Percentiles rank a stretch among this genome's conserved stretches.
Conservation (phyloP, 2,113 vertebrate genomes). For the Silurus asotus region DNA sequence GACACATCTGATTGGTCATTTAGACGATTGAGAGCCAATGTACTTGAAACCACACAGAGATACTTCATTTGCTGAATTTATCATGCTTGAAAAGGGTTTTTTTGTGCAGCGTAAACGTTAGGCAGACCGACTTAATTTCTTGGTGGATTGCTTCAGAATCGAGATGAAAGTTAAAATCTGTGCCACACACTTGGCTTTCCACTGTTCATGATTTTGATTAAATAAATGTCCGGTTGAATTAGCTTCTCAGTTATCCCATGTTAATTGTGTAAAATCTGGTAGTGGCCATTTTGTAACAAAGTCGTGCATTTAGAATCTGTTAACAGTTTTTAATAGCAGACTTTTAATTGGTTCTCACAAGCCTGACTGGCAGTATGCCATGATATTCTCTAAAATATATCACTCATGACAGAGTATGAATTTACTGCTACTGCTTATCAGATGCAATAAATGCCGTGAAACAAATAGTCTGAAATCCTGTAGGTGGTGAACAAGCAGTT, state of each 20-base stretch:
- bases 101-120: constrained; percentile 21
- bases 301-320: constrained; percentile 38
- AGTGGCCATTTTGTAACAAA: not conserved
- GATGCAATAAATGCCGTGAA: not conserved
- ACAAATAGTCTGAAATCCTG: constrained; percentile 10
- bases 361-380: constrained; percentile 33
- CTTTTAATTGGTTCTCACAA: constrained; percentile 37
- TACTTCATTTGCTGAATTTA: constrained; percentile 52
- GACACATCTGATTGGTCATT: constrained; percentile 49
- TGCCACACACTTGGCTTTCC: constrained; percentile 1
- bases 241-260: not conserved
- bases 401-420: not conserved
- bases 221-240: not conserved
- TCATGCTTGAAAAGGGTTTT: constrained; percentile 42
- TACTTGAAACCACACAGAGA: constrained; percentile 45
- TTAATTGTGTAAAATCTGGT: not conserved
- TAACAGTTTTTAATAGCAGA: constrained; percentile 29
- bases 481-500: not conserved
- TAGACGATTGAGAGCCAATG: constrained; percentile 51
- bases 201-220: not conserved
- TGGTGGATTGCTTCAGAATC: constrained; percentile 1
- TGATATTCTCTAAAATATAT: not conserved
- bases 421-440: not conserved
- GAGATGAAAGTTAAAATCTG: constrained; percentile 10
- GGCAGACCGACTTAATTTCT: constrained; percentile 6